Base-by-base conservation (phyloP, 2,888 invertebrate genomes). In the Cantharis flavilabris region DNA sequence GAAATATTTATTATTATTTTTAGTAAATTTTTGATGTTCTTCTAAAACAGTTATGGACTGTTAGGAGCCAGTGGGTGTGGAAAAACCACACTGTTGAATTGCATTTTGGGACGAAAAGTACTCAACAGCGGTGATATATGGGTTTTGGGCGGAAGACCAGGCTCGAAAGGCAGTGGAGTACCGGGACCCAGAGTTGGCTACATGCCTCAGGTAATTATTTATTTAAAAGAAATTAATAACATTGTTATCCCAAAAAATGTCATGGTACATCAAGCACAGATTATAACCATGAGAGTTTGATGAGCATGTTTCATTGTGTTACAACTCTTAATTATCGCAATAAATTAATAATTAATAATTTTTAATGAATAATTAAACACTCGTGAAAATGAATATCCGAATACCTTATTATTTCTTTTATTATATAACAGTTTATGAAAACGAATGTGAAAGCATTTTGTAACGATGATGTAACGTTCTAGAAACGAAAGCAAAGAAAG, bases 61-160 rank as follows among this genome's bases (percentile, higher is more conserved):
- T 89, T 97, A 62, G 97, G 97, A 18, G 95, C 97, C 0, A 96
- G 96, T 82, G 97, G 97, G 0, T 97, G 97, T 86, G 96, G 96
- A 0, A 97, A 97, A 88, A 97, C 97, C 0, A 97, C 97, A 0
- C 89, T 97, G 7, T 90, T 97, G 0, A 93, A 95, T 78, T 96
- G 96, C 87, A 95, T 97, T 78, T 95, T 97, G 3, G 97, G 97
- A 1, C 90, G 96, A 81, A 90, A 96, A 82, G 90, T 93, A 80
- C 90, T 96, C 76, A 95, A 96, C 87, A 91, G 93, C 1, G 97
- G 97, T 5, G 94, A 94, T 87, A 93, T 97, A 79, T 94, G 94
- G 92, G 96, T 97, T 7, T 91, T 97, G 33, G 97, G 96, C 10
- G 94, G 95, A 11, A 91, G 90, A 77, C 97, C 97, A 0, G 97